phyloP scores from a whole-genome alignment of 2,113 vertebrate genomes.

The Vidua chalybeata region DNA sequence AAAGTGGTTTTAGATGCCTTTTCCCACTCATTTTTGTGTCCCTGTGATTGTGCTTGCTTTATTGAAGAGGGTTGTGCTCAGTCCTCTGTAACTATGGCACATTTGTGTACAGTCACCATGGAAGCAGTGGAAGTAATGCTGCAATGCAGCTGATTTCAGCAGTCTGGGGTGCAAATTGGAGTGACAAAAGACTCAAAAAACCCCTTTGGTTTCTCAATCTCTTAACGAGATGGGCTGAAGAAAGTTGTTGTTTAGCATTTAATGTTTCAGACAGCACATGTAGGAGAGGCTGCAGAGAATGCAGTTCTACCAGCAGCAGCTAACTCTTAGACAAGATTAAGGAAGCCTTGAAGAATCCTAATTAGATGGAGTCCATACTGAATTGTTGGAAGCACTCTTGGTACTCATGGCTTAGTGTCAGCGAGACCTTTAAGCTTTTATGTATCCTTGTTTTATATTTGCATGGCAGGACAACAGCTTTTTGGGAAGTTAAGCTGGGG shows the following conservation, averaged over 20 bases:
- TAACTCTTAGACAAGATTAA: not conserved
- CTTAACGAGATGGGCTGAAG: not conserved
- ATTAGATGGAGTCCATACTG: not conserved
- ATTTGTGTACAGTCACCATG: not conserved
- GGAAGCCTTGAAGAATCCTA: not conserved
- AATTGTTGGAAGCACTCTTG: not conserved
- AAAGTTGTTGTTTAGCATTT: not conserved
- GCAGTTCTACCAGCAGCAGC: not conserved
- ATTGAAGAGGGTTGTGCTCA: not conserved
- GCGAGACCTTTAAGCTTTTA: not conserved
- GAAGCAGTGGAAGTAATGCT: not conserved
- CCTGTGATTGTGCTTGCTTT: not conserved
- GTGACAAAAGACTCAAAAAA: not conserved
- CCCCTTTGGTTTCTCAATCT: not conserved
- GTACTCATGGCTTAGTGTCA: not conserved
- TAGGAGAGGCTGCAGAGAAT: not conserved
- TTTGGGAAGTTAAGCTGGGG: not conserved
- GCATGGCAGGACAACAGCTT: not conserved
- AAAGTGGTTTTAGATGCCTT: not conserved
- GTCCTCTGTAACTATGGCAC: not conserved
- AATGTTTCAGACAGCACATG: not conserved
- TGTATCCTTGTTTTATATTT: not conserved
- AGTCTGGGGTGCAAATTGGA: not conserved
- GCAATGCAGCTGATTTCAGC: not conserved
- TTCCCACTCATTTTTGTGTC: not conserved